These are phyloP conservation scores for Melinaea menophilus DNA, from an alignment of 2,888 invertebrate genomes.

Conservation along the genomic window DNA sequence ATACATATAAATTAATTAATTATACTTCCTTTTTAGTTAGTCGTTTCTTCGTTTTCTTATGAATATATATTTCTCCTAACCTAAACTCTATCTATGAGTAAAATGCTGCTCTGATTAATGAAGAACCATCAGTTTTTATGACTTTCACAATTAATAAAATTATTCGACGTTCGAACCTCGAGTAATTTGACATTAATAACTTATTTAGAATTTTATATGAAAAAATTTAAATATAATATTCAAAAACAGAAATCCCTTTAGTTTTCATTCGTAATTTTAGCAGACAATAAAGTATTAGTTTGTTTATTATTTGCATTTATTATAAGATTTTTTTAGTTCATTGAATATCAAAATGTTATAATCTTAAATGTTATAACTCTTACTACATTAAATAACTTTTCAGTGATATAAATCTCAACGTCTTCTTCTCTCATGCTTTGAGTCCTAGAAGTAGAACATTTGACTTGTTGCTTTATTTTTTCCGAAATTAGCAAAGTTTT, in stretches of 20 bases:
- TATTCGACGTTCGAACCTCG: not conserved
- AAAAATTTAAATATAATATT: too few species aligned
- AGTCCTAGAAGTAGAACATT: conserved; percentile 24
- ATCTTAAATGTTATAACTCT: conserved; percentile 24
- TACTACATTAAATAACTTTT: conserved; percentile 16
- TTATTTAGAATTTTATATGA: not conserved
- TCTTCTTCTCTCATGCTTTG: conserved; percentile 21
- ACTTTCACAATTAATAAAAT: conserved; percentile 3
- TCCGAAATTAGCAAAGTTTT: conserved; percentile 17
- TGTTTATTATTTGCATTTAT: too few species aligned
- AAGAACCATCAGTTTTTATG: conserved; percentile 28
- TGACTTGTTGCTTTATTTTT: conserved; percentile 19
- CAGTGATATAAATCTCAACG: conserved; percentile 29
- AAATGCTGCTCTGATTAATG: conserved; percentile 38
- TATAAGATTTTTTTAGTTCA: too few species aligned
- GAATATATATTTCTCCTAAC: too few species aligned
- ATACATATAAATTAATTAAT: too few species aligned
- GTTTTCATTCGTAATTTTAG: too few species aligned
- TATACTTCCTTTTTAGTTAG: too few species aligned
- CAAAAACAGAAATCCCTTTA: too few species aligned
- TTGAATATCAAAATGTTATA: conserved; percentile 16
- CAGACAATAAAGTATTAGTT: too few species aligned
- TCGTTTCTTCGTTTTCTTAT: too few species aligned
- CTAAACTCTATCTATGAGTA: too few species aligned
- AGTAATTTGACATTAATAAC: not conserved